Evolutionary conservation across 2,113 vertebrate genomes (phyloP).

Genomic region (Stegostoma tigrinum): DNA sequence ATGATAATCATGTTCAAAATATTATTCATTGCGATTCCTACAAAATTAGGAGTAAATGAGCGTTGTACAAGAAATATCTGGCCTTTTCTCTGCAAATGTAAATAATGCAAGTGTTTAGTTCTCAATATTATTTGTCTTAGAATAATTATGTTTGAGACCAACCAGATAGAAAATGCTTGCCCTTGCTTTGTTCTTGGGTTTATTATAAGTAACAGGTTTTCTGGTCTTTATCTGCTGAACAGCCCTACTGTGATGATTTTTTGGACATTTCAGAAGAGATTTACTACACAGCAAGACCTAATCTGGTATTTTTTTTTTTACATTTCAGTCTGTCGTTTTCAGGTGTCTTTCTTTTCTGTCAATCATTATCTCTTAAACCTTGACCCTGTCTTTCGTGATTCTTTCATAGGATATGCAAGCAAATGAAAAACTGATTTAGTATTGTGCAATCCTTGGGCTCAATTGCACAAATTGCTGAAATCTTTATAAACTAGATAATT

Average conservation of each 20-base stretch:
- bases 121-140: not conserved
- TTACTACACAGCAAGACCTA: conserved; percentile 99
- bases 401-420: conserved; percentile 20
- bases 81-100: not conserved
- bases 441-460: not conserved
- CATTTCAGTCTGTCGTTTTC: conserved; percentile 53
- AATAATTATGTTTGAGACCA: conserved; percentile 40
- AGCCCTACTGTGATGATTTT: conserved; percentile 90
- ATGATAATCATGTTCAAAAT: not conserved
- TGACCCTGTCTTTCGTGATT: conserved; percentile 12
- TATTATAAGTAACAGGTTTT: conserved; percentile 82
- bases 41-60: not conserved
- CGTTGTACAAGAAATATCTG: not conserved
- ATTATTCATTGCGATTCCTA: not conserved
- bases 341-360: conserved; percentile 31
- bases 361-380: conserved; percentile 7
- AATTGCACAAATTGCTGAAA: not conserved
- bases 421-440: not conserved
- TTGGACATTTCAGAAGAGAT: conserved; percentile 96
- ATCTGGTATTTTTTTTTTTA: conserved; percentile 80
- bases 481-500: not conserved
- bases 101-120: not conserved
- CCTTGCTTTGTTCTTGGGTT: conserved; percentile 49
- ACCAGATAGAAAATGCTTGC: conserved; percentile 44
- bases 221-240: conserved; percentile 84